Base-by-base conservation (phyloP, 2,113 vertebrate species). In the Triplophysa dalaica region DNA sequence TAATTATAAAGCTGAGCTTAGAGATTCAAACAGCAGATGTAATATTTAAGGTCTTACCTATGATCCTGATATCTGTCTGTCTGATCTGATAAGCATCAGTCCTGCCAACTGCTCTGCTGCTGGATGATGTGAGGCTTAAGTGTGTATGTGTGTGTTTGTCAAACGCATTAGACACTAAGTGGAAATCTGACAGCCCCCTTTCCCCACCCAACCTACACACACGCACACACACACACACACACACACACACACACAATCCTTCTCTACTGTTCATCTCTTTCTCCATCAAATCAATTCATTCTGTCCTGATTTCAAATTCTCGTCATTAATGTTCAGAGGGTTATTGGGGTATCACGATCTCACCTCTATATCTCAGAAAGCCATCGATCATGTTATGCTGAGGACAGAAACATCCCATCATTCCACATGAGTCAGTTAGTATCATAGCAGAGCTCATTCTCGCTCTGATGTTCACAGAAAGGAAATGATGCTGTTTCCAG, bases 1-100 rank as follows among this genome's bases (percentile, higher is more conserved):
- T 38, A 21, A 38, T 38, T 14, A 2, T 21, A 72, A 9, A 72
- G 33, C 38, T 21, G 41, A 6, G 26, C 2, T 58, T 10, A 21
- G 38, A 38, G 33, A 21, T 29, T 6, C 2, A 33, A 16, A 38
- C 4, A 8, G 52, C 7, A n/a, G 19, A 58, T n/a, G 54, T 21
- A 2, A 7, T 29, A 21, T 72, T 12, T 3, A 56, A 38, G 41
- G 22, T 63, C 73, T 63, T 63, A 75, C 81, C 85, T 86, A 26
- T 33, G 78, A 38, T 67, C 41, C 73, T 50, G 58, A 63, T 61
- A 62, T 75, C 14, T 24, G 38, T 48, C 58, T 1, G 61, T 75
- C 72, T 63, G 41, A 41, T 63, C 58, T 45, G 73, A 75, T 24
- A 33, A 43, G 70, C 69, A 56, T 74, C n/a, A 24, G 33, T 58